These are phyloP conservation scores for Crocidura indochinensis DNA, from an alignment of 2,797 vertebrate genomes.

Conservation along the genomic window DNA sequence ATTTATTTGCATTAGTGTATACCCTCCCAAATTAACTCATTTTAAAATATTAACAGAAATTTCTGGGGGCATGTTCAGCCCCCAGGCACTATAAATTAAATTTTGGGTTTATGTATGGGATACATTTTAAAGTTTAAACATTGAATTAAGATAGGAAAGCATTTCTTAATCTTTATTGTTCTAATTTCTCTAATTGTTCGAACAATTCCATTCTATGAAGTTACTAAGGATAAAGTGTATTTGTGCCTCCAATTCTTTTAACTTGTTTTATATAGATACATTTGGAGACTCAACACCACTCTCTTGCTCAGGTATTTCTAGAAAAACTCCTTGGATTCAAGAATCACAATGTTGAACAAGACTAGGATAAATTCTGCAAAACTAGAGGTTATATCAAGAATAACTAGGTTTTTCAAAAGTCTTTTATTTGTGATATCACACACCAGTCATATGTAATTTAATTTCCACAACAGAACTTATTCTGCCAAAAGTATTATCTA, in stretches of 20 bases:
- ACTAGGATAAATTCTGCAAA: slow-evolving; percentile 9
- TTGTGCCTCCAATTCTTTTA: neutral
- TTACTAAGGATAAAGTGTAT: neutral
- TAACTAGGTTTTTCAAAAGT: neutral
- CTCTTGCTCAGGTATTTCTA: neutral
- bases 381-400: neutral
- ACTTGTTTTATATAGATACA: neutral
- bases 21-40: slow-evolving; percentile 45
- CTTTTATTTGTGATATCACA: neutral
- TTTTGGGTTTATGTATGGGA: neutral
- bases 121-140: slow-evolving; percentile 43
- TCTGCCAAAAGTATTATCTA: neutral
- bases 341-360: neutral
- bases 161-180: neutral
- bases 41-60: slow-evolving; percentile 23
- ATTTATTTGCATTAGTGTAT: slow-evolving; percentile 60
- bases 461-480: neutral
- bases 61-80: neutral
- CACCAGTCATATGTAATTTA: neutral
- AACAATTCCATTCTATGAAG: slow-evolving; percentile 4
- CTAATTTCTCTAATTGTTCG: neutral
- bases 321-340: neutral
- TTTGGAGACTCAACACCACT: neutral
- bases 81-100: slow-evolving; percentile 22
- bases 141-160: slow-evolving; percentile 32